These are phyloP conservation scores for Oncorhynchus tshawytscha DNA, from an alignment of 2,113 vertebrate genomes.

Conservation along the genomic window DNA sequence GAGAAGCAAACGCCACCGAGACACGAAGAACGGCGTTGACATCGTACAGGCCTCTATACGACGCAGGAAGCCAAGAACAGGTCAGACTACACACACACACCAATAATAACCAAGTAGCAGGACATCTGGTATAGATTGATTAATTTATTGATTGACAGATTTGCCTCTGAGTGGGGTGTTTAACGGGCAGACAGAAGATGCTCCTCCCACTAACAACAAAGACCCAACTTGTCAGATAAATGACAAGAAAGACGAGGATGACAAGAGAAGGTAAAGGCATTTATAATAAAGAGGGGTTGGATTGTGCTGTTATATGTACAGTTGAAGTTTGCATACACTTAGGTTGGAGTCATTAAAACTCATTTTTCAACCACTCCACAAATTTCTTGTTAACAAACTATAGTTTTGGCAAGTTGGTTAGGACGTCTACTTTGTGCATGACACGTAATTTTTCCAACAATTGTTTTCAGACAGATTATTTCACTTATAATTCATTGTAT, in stretches of 20 bases:
- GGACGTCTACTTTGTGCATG: too few species aligned
- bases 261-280: slow-evolving; percentile 28
- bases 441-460: too few species aligned
- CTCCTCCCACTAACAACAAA: background rate
- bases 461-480: too few species aligned
- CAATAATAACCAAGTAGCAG: too few species aligned
- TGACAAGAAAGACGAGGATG: slow-evolving; percentile 21
- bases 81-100: slow-evolving; percentile 57
- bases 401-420: too few species aligned
- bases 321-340: too few species aligned
- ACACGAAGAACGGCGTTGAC: slow-evolving; percentile 70
- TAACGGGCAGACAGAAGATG: slow-evolving; percentile 41
- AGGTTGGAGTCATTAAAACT: too few species aligned
- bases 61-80: slow-evolving; percentile 75
- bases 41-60: slow-evolving; percentile 87
- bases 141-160: slow-evolving; percentile 35
- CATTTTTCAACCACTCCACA: too few species aligned
- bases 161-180: slow-evolving; percentile 54
- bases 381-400: too few species aligned
- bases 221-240: slow-evolving; percentile 18
- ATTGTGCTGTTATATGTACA: background rate
- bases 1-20: slow-evolving; percentile 76
- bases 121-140: background rate
- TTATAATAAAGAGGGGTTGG: slow-evolving; percentile 17
- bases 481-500: too few species aligned